Percentiles rank a stretch among this genome's conserved stretches.
Evolutionary conservation across 1,140 invertebrate genomes (phyloP).

Genomic region (Drosophila kurseongensis): DNA sequence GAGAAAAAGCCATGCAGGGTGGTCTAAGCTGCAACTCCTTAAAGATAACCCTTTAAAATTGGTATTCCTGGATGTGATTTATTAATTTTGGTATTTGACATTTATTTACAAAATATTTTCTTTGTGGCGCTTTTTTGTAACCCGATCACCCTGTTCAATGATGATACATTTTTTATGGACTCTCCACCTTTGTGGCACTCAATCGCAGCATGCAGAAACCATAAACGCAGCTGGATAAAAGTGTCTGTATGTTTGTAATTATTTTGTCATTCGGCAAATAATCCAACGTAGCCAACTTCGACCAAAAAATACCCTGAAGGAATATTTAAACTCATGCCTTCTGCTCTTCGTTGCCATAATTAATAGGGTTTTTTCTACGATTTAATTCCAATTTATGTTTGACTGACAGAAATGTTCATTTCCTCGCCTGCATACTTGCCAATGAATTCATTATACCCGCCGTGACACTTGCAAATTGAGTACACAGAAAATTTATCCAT

Average conservation of each 20-base stretch:
- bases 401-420: background rate
- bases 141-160: slow-evolving; percentile 29
- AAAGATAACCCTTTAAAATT: background rate
- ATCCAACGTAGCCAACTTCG: background rate
- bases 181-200: slow-evolving; percentile 40
- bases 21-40: background rate
- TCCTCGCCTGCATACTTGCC: background rate
- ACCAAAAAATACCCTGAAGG: background rate
- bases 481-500: slow-evolving; percentile 47
- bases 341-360: background rate
- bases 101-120: background rate
- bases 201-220: slow-evolving; percentile 47
- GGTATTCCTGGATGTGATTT: background rate
- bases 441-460: background rate
- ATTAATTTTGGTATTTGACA: background rate
- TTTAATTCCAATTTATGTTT: background rate
- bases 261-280: slow-evolving; percentile 56
- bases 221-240: slow-evolving; percentile 42
- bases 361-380: background rate
- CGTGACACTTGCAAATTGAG: slow-evolving; percentile 28
- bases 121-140: background rate
- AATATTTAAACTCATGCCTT: background rate
- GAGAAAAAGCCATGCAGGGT: slow-evolving; percentile 5
- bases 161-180: slow-evolving; percentile 44
- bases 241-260: slow-evolving; percentile 47